Conservation (phyloP, 2,113 vertebrate genomes). For the Ibidorhyncha struthersii region DNA sequence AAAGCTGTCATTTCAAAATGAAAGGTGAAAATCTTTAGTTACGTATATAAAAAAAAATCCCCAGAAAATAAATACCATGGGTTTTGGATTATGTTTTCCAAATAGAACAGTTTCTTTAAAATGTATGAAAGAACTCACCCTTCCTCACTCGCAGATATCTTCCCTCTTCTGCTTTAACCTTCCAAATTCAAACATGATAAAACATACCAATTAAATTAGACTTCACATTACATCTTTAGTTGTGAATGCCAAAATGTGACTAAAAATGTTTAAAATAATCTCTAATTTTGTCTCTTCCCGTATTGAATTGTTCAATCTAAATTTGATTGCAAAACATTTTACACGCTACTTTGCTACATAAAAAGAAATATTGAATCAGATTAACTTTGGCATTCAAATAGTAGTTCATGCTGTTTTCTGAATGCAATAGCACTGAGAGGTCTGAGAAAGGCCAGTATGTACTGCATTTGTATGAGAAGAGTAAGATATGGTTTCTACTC, state of each 20-base stretch:
- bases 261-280: neutral
- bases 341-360: neutral
- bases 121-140: rapidly evolving
- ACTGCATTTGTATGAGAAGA: neutral
- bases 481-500: neutral
- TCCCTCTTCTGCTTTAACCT: neutral
- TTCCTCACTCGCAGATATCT: neutral
- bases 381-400: neutral
- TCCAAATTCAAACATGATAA: neutral
- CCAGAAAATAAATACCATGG: rapidly evolving
- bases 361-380: neutral
- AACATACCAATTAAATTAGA: neutral
- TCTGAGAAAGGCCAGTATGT: neutral
- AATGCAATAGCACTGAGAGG: neutral
- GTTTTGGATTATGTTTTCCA: neutral
- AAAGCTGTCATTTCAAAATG: neutral
- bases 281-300: neutral
- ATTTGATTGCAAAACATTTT: neutral
- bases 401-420: neutral
- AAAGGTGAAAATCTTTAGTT: neutral
- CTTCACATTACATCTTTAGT: neutral
- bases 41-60: too few species aligned
- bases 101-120: neutral
- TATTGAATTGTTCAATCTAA: neutral
- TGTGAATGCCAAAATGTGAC: neutral